Evolutionary conservation across 1,140 invertebrate genomes (phyloP), one percentile per base, ranked within the genome.

Genomic region (Sitobion miscanthi): DNA sequence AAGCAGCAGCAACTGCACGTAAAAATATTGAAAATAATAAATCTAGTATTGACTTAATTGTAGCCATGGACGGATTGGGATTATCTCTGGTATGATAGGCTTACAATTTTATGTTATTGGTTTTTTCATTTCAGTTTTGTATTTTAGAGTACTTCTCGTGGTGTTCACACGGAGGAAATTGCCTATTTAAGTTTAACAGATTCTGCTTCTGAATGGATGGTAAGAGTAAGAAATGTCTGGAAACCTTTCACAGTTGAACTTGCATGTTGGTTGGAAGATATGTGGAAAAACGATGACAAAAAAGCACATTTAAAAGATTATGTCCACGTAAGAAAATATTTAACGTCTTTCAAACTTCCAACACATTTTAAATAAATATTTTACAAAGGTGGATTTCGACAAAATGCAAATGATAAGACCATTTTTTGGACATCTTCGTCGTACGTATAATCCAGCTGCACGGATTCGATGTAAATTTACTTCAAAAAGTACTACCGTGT

Each of bases 351-450:
- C n/a, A 77, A 86, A 89, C 54, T 49, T 93, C 82, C 42, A 87
- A 42, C 17, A 52, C 23, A 69, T 57, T 77, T 85, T 54, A n/a
- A 45, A 85, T 69, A 30, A 45, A 45, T n/a, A 8, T 90, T 69
- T 25, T 45, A 45, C 23, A 14, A 95, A 98, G 96, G 97, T 98
- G 94, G 97, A 98, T 95, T 96, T 98, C 94, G 96, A 96, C 89
- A 97, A 97, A 95, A 98, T 98, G 97, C 97, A 97, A 94, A 98
- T 98, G 97, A 97, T 97, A 0, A 98, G 98, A 95, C 98, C 98
- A 2, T 98, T 98, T 95, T 98, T 97, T 95, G 97, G 97, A 2
- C 97, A 97, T 94, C 94, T 98, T 47, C 95, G 97, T 93, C 95
- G 98, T 85, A 96, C 96, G 0, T 97, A 97, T 94, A 96, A 96